These are phyloP conservation scores for Cylloceria caligata DNA, from an alignment of 2,888 invertebrate species.

Conservation along the genomic window DNA sequence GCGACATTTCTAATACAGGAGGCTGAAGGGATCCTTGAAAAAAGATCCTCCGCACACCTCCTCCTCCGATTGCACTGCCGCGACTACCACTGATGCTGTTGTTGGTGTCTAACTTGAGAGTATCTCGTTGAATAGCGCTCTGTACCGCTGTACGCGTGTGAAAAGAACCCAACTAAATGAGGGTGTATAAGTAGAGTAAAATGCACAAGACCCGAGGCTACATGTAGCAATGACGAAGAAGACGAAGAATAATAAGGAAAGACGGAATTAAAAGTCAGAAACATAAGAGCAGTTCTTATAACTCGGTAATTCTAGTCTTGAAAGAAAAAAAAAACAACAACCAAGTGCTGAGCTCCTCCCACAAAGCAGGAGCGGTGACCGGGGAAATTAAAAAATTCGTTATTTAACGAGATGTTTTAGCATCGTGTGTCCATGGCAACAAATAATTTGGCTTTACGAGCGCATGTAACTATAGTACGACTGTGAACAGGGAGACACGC, in stretches of 20 bases:
- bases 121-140: background rate
- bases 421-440: constrained; percentile 75
- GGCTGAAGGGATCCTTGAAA: constrained; percentile 14
- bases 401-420: constrained; percentile 82
- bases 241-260: constrained; percentile 7
- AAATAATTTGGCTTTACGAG: constrained; percentile 83
- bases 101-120: background rate
- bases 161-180: background rate
- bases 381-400: constrained; percentile 63
- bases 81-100: background rate
- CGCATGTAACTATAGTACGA: constrained; percentile 50
- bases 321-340: background rate
- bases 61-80: too few species aligned
- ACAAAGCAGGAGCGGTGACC: constrained; percentile 13
- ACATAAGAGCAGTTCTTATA: background rate
- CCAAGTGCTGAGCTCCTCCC: constrained; percentile 1
- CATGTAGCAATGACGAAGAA: background rate
- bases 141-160: background rate
- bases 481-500: constrained; percentile 24
- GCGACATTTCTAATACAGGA: constrained; percentile 8
- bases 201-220: background rate
- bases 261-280: constrained; percentile 11
- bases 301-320: constrained; percentile 3
- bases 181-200: background rate
- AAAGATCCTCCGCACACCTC: constrained; percentile 2